These are phyloP conservation scores for Phalanger gymnotis DNA, from an alignment of 2,797 vertebrate genomes.

Conservation along the genomic window DNA sequence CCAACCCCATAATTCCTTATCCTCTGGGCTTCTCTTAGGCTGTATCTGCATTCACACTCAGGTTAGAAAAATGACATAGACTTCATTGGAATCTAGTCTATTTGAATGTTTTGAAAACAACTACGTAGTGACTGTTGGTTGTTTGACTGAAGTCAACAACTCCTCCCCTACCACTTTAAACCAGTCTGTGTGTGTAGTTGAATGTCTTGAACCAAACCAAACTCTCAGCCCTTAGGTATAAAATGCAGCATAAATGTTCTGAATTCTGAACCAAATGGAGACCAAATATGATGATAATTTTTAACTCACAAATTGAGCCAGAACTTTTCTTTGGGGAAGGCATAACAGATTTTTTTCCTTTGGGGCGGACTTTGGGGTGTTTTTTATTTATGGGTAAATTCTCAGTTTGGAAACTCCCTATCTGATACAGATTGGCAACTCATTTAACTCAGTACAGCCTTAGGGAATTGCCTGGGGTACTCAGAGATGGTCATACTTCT, in stretches of 20 bases:
- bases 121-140: background rate
- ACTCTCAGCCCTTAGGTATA: background rate
- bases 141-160: constrained; percentile 12
- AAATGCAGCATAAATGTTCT: background rate
- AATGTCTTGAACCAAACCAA: background rate
- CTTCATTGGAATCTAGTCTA: background rate
- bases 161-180: background rate
- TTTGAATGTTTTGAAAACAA: constrained; percentile 26
- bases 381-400: background rate
- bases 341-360: background rate
- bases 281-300: constrained; percentile 18
- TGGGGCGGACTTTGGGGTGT: background rate
- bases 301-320: constrained; percentile 18
- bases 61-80: background rate
- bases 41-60: background rate
- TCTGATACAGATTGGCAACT: background rate
- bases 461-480: background rate
- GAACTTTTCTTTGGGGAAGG: background rate
- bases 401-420: background rate
- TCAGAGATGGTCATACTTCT: background rate
- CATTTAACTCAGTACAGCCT: background rate
- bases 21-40: background rate
- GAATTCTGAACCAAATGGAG: background rate
- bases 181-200: background rate
- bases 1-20: background rate